These are phyloP conservation scores for Pseudolaguvia tuberculata DNA, from an alignment of 2,113 vertebrate species.

Conservation along the genomic window DNA sequence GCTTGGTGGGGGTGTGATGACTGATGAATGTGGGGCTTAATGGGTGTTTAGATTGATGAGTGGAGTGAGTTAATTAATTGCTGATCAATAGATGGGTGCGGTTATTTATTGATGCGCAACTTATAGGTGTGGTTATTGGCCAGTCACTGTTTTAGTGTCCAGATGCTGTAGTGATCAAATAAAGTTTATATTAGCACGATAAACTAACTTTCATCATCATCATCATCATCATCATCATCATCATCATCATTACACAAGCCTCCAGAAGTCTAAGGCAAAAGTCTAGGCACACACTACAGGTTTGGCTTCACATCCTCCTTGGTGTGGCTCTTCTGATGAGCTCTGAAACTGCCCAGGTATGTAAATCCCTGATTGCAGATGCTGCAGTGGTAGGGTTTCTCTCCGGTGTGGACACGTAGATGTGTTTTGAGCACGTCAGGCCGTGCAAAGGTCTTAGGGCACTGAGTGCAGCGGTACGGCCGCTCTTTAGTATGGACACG, in stretches of 20 bases:
- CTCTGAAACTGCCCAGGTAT: constrained; percentile 23
- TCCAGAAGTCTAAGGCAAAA: background rate
- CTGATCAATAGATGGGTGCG: no score
- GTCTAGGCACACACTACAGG: background rate
- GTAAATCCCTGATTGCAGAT: constrained; percentile 30
- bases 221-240: background rate
- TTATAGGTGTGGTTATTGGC: background rate
- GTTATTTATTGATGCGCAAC: no score
- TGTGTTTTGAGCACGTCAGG: constrained; percentile 26
- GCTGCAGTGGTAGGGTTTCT: constrained; percentile 29
- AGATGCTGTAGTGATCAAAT: background rate
- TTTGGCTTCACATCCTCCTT: background rate
- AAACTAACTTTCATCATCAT: no score
- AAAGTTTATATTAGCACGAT: background rate
- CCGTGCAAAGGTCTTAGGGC: constrained; percentile 14
- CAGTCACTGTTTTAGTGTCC: background rate
- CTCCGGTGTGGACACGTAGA: constrained; percentile 24
- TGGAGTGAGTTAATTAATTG: no score
- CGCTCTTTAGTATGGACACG: constrained; percentile 22
- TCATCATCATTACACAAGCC: background rate
- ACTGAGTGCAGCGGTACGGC: constrained; percentile 22
- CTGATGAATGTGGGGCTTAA: no score
- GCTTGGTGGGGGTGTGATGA: no score
- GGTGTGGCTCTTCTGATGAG: constrained; percentile 33
- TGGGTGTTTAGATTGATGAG: no score